Evolutionary conservation across 2,797 vertebrate species (phyloP), one percentile per base, ranked within the genome.

Genomic region (Halcyon leucocephala): DNA sequence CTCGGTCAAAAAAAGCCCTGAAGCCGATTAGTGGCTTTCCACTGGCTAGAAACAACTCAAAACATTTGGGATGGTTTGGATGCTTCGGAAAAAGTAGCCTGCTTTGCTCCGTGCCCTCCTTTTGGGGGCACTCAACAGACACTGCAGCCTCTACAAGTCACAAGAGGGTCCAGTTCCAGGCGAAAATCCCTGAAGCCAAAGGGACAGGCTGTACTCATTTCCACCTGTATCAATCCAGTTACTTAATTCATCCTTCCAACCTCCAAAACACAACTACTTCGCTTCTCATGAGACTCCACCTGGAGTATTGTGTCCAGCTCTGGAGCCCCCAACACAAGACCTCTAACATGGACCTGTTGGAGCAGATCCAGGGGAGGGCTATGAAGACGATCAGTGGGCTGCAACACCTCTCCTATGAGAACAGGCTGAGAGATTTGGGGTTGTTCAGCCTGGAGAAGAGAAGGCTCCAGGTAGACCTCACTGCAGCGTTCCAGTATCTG

Each of bases 1-100:
- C 97, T 94, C 57, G 35, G 96, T 94, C 95, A 97, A 95, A 95
- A 96, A 97, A 97, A 96, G 82, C 94, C 84, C 97, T 72, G 97
- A 99, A 99, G 98, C 98, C 96, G 98, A 99, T 99, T 99, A 99
- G 95, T 24, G 67, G 93, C 76, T 97, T 96, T 94, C 90, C 57
- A 79, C 74, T 0, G 0, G 86, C 79, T 86, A 90, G 74, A 84
- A 94, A 90, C 13, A 4, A 77, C 78, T 78, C 82, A 80, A 87
- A 95, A 51, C 89, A 83, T 44, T 96, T 82, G 80, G 64, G 81
- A 51, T n/a, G 19, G 41, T 14, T 72, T 51, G 52, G 62, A 61
- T 28, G 35, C 76, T 93, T 69, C 41, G 13, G 58, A 42, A 89
- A 31, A 54, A 87, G 58, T 12, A 62, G 60, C 24, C 37, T 1